Percentiles rank a stretch among this genome's conserved stretches.
Conservation (phyloP, 2,797 vertebrate genomes). For the Chiloscyllium punctatum region DNA sequence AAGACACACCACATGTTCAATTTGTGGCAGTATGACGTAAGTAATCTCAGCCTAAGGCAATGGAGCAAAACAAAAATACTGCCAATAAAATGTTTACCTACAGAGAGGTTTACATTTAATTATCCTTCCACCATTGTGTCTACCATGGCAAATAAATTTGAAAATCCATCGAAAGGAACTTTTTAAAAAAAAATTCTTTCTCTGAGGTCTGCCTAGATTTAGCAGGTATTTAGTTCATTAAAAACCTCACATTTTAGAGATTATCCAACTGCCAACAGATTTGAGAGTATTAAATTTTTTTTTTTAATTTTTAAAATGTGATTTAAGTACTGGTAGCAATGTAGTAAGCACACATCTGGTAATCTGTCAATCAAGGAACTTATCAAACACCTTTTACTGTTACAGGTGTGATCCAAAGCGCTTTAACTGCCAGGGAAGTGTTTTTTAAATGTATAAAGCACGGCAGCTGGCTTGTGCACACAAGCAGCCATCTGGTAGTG, state of each 20-base stretch:
- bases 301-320: background rate
- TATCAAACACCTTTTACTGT: background rate
- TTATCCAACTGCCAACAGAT: background rate
- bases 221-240: background rate
- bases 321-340: background rate
- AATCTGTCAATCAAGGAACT: background rate
- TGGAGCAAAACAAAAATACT: background rate
- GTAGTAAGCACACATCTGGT: background rate
- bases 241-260: background rate
- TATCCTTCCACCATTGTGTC: background rate
- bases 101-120: constrained; percentile 3
- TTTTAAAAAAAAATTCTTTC: background rate
- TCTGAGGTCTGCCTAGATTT: background rate
- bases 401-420: background rate
- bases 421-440: background rate
- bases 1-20: background rate
- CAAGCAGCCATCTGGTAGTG: background rate
- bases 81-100: background rate
- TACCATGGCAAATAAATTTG: background rate
- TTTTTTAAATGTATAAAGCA: background rate
- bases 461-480: background rate
- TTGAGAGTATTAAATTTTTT: background rate
- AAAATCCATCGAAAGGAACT: background rate
- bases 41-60: background rate
- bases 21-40: background rate